phyloP scores from a whole-genome alignment of 2,113 vertebrate genomes.

The Tichodroma muraria region DNA sequence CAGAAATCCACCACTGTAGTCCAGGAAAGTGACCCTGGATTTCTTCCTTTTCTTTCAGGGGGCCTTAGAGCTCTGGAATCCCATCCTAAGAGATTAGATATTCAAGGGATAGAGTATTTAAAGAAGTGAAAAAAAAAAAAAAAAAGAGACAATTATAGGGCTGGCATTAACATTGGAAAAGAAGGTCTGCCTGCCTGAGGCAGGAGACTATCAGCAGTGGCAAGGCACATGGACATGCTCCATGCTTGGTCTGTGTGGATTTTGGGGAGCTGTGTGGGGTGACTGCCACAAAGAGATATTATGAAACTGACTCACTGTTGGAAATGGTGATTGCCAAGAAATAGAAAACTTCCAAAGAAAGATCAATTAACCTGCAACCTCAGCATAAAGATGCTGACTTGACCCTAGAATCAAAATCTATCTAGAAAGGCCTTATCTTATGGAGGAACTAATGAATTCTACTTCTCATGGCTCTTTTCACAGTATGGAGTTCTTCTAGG shows the following conservation, averaged over 20 bases:
- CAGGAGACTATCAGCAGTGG: neutral
- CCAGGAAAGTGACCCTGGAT: neutral
- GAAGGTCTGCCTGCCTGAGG: neutral
- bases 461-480: neutral
- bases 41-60: neutral
- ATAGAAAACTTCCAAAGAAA: neutral
- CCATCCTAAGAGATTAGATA: neutral
- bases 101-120: neutral
- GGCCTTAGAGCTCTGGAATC: neutral
- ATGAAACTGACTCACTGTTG: neutral
- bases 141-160: neutral
- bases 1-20: neutral
- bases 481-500: neutral
- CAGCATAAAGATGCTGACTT: neutral
- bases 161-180: neutral
- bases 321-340: neutral
- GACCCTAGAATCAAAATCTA: neutral
- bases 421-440: neutral
- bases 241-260: neutral
- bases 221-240: neutral
- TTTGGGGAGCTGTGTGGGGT: neutral
- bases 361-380: neutral
- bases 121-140: neutral
- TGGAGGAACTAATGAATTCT: neutral
- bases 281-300: neutral